phyloP scores from a whole-genome alignment of 2,888 invertebrate species.

The Plusia festucae region DNA sequence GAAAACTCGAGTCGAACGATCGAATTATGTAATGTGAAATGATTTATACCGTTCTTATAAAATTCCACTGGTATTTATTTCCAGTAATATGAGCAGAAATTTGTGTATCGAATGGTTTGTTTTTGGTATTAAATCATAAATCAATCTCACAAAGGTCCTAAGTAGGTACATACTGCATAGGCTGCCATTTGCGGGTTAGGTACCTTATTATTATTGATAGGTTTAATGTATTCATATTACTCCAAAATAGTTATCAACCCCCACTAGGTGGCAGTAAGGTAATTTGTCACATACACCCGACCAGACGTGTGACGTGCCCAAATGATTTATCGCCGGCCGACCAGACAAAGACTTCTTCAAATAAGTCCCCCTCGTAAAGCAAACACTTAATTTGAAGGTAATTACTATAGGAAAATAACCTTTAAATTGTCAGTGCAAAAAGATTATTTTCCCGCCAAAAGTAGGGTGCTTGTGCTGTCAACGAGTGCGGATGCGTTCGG shows the following conservation, averaged over 20 bases:
- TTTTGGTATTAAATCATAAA: no score
- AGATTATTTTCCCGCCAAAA: constrained; percentile 79
- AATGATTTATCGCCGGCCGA: constrained; percentile 83
- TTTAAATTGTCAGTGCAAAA: constrained; percentile 71
- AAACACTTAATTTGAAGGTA: constrained; percentile 82
- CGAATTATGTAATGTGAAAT: no score
- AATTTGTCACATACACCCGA: constrained; percentile 85
- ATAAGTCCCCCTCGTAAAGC: constrained; percentile 80
- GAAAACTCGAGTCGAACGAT: no score
- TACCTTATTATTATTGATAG: constrained; percentile 29
- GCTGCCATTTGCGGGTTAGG: neutral
- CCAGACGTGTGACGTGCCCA: constrained; percentile 78
- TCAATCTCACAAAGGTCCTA: no score
- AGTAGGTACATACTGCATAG: no score
- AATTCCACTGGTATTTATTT: no score
- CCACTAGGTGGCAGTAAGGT: constrained; percentile 76
- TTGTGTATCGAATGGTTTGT: no score
- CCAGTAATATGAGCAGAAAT: no score
- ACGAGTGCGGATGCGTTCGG: constrained; percentile 74
- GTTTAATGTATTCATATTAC: constrained; percentile 50
- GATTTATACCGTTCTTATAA: no score
- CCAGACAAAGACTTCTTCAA: constrained; percentile 83
- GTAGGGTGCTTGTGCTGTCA: constrained; percentile 73
- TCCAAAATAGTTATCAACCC: constrained; percentile 69
- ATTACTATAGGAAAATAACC: constrained; percentile 78